Conservation (phyloP, 2,113 vertebrate species). For the Pluvianellus socialis region DNA sequence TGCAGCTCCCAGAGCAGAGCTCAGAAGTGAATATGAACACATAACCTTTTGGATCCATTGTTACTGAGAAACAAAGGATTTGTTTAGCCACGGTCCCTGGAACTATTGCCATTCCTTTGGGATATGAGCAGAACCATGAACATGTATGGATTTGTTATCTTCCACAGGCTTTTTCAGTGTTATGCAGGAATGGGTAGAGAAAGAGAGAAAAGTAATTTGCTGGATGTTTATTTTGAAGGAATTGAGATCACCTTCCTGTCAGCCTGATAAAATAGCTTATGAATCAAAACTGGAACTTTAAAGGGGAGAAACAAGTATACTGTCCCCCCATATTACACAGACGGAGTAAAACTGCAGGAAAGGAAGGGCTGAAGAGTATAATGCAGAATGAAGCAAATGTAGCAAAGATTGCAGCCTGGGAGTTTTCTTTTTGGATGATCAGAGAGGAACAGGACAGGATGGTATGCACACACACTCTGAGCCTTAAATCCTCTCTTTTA, state of each 20-base stretch:
- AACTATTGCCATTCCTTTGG: background rate
- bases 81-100: background rate
- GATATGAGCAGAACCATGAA: background rate
- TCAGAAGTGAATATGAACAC: background rate
- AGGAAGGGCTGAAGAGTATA: background rate
- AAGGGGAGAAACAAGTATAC: background rate
- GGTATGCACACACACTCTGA: background rate
- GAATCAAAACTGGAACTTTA: background rate
- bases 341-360: background rate
- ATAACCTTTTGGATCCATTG: background rate
- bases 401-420: background rate
- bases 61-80: background rate
- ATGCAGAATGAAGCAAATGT: background rate
- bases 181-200: background rate
- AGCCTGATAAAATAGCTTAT: background rate
- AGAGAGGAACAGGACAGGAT: conserved; percentile 13
- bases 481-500: conserved; percentile 54
- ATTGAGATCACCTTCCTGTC: conserved; percentile 12
- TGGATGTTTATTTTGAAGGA: background rate
- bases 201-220: conserved; percentile 10
- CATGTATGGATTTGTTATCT: background rate
- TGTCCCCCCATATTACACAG: background rate
- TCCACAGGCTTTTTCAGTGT: background rate
- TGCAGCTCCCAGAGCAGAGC: background rate
- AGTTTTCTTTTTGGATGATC: background rate